Conservation (phyloP, 1,140 invertebrate species). For the Luehdorfia chinensis region DNA sequence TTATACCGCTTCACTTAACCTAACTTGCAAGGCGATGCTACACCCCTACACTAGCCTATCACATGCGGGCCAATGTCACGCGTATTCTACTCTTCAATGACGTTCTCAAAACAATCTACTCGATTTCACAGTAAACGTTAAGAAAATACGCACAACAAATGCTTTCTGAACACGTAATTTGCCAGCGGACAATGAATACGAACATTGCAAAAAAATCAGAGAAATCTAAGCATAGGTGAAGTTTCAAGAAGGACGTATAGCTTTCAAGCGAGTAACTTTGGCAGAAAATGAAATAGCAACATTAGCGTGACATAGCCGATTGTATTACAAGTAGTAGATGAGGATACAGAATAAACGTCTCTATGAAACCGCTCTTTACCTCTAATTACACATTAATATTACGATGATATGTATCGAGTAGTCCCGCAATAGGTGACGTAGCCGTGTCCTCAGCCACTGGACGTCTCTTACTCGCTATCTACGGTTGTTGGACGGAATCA, state of each 20-base stretch:
- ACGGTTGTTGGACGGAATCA: slow-evolving; percentile 75
- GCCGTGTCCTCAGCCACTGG: slow-evolving; percentile 74
- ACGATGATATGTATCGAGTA: slow-evolving; percentile 77
- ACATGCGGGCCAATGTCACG: slow-evolving; percentile 75
- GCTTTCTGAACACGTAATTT: neutral
- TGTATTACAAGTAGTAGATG: slow-evolving; percentile 66
- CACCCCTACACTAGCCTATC: slow-evolving; percentile 74
- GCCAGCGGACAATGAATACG: neutral
- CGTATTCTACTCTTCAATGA: slow-evolving; percentile 36
- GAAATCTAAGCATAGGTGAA: slow-evolving; percentile 41
- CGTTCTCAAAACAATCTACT: slow-evolving; percentile 46
- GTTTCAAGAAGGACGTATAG: slow-evolving; percentile 30
- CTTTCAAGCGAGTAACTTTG: slow-evolving; percentile 39
- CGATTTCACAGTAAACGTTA: slow-evolving; percentile 50
- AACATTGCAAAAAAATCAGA: slow-evolving; percentile 8
- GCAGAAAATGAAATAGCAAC: slow-evolving; percentile 40
- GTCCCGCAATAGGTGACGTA: slow-evolving; percentile 74
- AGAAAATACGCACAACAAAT: slow-evolving; percentile 33
- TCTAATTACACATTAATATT: slow-evolving; percentile 75
- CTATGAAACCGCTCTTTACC: slow-evolving; percentile 71
- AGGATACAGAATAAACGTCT: slow-evolving; percentile 74
- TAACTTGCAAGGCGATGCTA: slow-evolving; percentile 77
- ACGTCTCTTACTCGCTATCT: slow-evolving; percentile 75
- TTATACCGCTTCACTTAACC: slow-evolving; percentile 75
- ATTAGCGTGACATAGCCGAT: slow-evolving; percentile 71